Conservation (phyloP, 2,113 vertebrate genomes). For the Ornithorhynchus anatinus region DNA sequence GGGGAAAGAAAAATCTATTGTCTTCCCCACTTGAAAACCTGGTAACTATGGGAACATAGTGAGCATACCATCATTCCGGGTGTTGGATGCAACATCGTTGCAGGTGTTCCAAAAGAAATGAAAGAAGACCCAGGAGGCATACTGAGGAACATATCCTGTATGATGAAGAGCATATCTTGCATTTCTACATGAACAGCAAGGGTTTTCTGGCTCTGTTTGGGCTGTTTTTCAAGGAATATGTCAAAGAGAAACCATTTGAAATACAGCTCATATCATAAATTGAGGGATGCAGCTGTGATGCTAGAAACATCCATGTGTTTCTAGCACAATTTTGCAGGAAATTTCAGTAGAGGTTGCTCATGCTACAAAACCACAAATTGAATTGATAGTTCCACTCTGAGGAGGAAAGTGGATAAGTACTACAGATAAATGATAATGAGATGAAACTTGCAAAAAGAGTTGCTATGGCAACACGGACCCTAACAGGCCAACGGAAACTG, state of each 20-base stretch:
- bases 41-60: no score
- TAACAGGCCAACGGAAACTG: slow-evolving; percentile 47
- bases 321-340: background rate
- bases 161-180: no score
- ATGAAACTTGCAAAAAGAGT: slow-evolving; percentile 46
- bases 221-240: no score
- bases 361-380: background rate
- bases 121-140: no score
- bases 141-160: no score
- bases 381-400: slow-evolving; percentile 5
- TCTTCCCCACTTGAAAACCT: no score
- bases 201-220: no score
- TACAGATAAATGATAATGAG: slow-evolving; percentile 8
- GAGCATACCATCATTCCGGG: no score
- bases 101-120: no score
- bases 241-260: background rate
- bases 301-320: background rate
- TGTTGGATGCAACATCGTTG: no score
- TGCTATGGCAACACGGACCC: slow-evolving; percentile 60
- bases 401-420: slow-evolving; percentile 8
- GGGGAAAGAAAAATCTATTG: no score
- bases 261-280: background rate
- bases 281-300: background rate
- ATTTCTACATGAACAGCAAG: no score
- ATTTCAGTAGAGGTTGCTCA: background rate